Percentiles rank a stretch among this genome's conserved stretches.
Evolutionary conservation across 53 echinoderm and acorn worm species (phyloP).

Genomic region (Crossaster papposus): DNA sequence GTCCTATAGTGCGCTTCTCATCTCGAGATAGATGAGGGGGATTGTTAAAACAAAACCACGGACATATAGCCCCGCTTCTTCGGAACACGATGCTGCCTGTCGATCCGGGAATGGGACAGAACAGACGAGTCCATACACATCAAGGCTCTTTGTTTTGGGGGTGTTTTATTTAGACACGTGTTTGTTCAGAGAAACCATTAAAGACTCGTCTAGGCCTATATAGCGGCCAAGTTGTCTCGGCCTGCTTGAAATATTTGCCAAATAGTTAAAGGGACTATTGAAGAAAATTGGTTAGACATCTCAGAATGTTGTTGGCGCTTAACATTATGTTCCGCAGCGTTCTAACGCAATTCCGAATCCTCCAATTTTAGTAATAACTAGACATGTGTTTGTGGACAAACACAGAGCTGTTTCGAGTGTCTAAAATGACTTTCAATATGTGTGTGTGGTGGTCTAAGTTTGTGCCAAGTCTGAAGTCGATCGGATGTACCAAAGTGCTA

Average conservation of each 20-base stretch:
- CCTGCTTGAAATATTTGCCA: not conserved
- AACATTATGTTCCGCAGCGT: too few species aligned
- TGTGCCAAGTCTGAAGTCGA: too few species aligned
- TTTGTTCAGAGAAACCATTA: constrained; percentile 1
- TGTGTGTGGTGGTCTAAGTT: too few species aligned
- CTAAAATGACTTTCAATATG: too few species aligned
- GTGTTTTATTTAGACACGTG: not conserved
- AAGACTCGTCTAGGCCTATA: not conserved
- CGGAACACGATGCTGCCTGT: not conserved
- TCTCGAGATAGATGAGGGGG: not conserved
- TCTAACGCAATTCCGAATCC: too few species aligned
- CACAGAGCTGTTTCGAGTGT: too few species aligned
- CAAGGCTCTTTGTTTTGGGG: not conserved
- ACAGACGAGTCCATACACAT: not conserved
- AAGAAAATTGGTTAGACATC: too few species aligned
- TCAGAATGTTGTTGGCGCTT: too few species aligned
- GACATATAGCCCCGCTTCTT: not conserved
- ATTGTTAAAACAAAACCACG: not conserved
- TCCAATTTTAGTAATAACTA: too few species aligned
- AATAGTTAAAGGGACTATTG: not conserved
- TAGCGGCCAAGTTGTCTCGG: not conserved
- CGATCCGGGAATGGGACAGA: not conserved
- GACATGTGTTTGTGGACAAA: too few species aligned
- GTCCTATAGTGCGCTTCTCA: not conserved
- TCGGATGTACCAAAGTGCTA: too few species aligned